phyloP scores from a whole-genome alignment of 1,140 invertebrate genomes.

The Macrobrachium rosenbergii region DNA sequence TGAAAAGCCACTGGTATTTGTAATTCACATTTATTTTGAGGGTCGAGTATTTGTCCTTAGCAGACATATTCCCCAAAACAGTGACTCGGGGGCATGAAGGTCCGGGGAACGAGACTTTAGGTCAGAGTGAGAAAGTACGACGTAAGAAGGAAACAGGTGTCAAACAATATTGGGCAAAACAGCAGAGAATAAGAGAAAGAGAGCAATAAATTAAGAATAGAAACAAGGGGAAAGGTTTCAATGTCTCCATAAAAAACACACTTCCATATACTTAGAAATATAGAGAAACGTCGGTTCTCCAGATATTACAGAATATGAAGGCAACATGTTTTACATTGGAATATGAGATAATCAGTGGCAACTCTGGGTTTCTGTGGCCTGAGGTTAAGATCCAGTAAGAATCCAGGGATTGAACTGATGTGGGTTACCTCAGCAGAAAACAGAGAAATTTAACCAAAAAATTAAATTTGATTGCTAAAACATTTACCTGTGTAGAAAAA shows the following conservation, averaged over 20 bases:
- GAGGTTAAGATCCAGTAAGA: no score
- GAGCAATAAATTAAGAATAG: neutral
- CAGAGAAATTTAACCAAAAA: no score
- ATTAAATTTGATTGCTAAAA: no score
- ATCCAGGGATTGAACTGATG: no score
- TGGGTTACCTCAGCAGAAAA: no score
- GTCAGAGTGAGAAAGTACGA: neutral
- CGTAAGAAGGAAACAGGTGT: neutral
- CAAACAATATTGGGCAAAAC: neutral
- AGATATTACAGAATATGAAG: no score
- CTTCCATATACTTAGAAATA: neutral
- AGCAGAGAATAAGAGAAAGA: neutral
- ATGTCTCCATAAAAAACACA: neutral
- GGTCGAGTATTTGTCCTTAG: slow-evolving; percentile 36
- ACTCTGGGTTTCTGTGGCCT: no score
- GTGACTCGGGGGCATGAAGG: slow-evolving; percentile 6
- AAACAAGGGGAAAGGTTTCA: neutral
- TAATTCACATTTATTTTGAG: slow-evolving; percentile 46
- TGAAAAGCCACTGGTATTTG: slow-evolving; percentile 10
- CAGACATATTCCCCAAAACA: slow-evolving; percentile 16
- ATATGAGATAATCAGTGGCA: no score
- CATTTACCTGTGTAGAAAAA: no score
- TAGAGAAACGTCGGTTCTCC: neutral
- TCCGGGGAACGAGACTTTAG: neutral
- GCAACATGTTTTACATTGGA: no score